Conservation (phyloP, 2,113 vertebrate genomes). For the Romanogobio albipinnatus region DNA sequence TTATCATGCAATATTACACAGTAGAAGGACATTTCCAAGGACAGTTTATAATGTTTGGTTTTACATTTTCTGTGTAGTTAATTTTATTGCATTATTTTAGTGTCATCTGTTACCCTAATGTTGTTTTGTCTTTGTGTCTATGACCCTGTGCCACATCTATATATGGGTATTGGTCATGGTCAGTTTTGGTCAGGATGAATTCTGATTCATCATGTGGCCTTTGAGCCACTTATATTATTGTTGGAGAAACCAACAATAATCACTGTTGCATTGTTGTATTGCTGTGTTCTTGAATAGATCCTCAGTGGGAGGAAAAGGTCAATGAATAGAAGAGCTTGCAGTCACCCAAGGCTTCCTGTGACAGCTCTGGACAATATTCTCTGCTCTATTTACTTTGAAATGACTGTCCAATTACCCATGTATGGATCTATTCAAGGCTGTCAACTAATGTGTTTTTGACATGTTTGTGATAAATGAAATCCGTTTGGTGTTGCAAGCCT, state of each 20-base stretch:
- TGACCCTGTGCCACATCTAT: neutral
- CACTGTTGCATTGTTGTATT: neutral
- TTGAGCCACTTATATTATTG: constrained; percentile 4
- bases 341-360: constrained; percentile 16
- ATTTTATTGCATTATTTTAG: neutral
- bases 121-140: neutral
- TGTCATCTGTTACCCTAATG: neutral
- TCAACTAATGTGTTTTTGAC: neutral
- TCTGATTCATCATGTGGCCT: neutral
- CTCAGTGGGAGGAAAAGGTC: constrained; percentile 26
- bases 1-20: too few species aligned
- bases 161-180: neutral
- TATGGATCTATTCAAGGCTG: constrained; percentile 2
- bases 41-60: neutral
- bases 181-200: neutral
- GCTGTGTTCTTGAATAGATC: neutral
- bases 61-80: neutral
- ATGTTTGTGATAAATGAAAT: constrained; percentile 24
- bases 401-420: constrained; percentile 5
- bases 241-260: neutral
- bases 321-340: constrained; percentile 14
- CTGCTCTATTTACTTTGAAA: constrained; percentile 33
- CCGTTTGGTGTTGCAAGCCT: neutral
- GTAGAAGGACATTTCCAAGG: too few species aligned
- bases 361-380: constrained; percentile 27